Percentiles rank a stretch among this genome's conserved stretches.
Evolutionary conservation across 2,113 vertebrate species (phyloP).

Genomic region (Rana temporaria): DNA sequence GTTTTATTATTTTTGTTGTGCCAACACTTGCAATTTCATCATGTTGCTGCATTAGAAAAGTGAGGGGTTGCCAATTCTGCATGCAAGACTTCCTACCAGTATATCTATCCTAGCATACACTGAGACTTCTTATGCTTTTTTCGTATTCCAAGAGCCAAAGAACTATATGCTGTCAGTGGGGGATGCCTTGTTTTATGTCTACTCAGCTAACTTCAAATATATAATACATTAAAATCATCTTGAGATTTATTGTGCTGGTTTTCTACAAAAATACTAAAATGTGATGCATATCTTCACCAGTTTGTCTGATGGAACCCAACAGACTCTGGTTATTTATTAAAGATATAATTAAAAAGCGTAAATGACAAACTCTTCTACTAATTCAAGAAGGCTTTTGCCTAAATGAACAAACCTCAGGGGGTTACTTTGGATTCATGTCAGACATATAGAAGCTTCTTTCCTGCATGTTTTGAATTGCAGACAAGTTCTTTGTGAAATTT

Average conservation of each 20-base stretch:
- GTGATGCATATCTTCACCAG: background rate
- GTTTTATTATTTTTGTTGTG: constrained; percentile 10
- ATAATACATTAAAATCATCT: constrained; percentile 30
- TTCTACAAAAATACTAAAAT: constrained; percentile 9
- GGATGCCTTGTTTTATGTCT: constrained; percentile 21
- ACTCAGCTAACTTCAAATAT: background rate
- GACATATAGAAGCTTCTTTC: constrained; percentile 18
- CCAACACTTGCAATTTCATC: constrained; percentile 10
- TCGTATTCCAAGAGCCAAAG: background rate
- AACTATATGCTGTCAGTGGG: constrained; percentile 2
- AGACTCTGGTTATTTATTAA: constrained; percentile 27
- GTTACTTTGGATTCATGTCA: constrained; percentile 29
- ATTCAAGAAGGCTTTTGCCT: constrained; percentile 25
- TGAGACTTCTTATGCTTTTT: background rate
- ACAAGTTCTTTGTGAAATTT: constrained; percentile 30
- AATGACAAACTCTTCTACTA: constrained; percentile 32
- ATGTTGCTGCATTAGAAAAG: background rate
- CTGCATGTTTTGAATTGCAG: constrained; percentile 40
- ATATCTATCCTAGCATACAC: background rate
- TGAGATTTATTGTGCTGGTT: background rate
- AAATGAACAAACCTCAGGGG: constrained; percentile 31
- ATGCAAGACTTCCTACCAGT: background rate
- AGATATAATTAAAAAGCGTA: constrained; percentile 32
- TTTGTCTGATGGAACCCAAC: constrained; percentile 11
- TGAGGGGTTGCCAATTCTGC: background rate